Percentiles rank a stretch among this genome's conserved stretches.
Conservation (phyloP, 2,888 invertebrate species). For the Cephonodes hylas region DNA sequence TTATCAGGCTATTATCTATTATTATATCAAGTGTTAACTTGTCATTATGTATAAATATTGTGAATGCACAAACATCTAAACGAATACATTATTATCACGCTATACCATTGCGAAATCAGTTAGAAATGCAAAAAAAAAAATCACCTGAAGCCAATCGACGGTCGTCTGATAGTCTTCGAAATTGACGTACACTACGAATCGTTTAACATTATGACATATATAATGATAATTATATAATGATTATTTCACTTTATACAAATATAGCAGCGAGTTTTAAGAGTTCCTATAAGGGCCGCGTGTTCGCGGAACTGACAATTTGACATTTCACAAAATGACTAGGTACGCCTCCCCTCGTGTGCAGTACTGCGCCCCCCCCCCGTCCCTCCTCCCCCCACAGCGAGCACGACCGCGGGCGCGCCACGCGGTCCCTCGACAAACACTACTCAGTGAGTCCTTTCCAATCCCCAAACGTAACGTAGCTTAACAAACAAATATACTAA, state of each 20-base stretch:
- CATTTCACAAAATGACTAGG: constrained; percentile 82
- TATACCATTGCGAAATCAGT: not conserved
- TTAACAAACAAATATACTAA: constrained; percentile 21
- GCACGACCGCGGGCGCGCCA: constrained; percentile 32
- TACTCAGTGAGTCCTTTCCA: constrained; percentile 57
- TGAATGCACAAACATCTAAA: constrained; percentile 1
- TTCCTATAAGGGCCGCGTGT: constrained; percentile 84
- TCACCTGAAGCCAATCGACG: constrained; percentile 28
- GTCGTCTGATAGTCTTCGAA: constrained; percentile 78
- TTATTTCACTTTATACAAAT: constrained; percentile 85
- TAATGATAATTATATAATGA: constrained; percentile 77
- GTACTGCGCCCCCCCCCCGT: constrained; percentile 47
- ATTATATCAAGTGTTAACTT: not conserved
- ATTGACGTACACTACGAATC: constrained; percentile 75
- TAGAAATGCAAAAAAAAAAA: not conserved
- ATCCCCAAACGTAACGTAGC: constrained; percentile 33
- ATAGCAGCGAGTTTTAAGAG: constrained; percentile 89
- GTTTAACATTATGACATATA: constrained; percentile 75
- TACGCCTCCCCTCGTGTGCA: constrained; percentile 60
- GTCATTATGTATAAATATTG: constrained; percentile 4
- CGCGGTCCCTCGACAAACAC: constrained; percentile 45
- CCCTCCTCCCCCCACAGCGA: constrained; percentile 16
- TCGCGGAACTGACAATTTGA: constrained; percentile 78
- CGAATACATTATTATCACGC: not conserved
- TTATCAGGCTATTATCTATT: not conserved